phyloP scores from a whole-genome alignment of 2,888 invertebrate genomes.

The Microctonus aethiopoides region DNA sequence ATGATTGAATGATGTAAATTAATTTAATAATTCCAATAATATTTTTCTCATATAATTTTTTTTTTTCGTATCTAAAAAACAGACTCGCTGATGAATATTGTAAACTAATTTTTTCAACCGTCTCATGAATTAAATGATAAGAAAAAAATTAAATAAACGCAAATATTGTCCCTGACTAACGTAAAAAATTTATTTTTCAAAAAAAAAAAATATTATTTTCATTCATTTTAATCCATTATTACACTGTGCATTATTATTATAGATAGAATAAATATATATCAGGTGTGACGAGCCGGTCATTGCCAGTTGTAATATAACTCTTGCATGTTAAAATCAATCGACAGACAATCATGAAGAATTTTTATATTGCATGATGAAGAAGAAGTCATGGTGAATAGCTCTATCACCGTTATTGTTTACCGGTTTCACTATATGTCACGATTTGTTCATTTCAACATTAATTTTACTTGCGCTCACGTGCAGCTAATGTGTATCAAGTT shows the following conservation, averaged over 20 bases:
- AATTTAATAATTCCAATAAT: background rate
- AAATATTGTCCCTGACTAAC: background rate
- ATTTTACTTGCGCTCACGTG: too few relatives aligned
- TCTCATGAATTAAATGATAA: background rate
- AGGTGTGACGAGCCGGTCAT: constrained; percentile 7
- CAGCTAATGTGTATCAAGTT: too few relatives aligned
- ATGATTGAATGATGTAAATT: background rate
- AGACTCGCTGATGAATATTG: background rate
- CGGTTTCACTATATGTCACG: constrained; percentile 35
- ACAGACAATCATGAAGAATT: constrained; percentile 37
- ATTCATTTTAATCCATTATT: background rate
- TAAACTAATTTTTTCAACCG: background rate
- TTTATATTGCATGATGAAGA: constrained; percentile 47
- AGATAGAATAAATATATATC: background rate
- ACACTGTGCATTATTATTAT: background rate
- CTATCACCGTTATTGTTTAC: constrained; percentile 52
- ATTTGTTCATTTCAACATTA: too few relatives aligned
- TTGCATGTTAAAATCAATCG: constrained; percentile 36
- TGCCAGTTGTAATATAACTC: constrained; percentile 2
- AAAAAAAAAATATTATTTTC: background rate
- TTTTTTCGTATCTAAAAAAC: background rate
- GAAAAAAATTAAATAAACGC: background rate
- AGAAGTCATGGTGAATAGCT: constrained; percentile 53
- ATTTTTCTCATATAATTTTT: background rate
- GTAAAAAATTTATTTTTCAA: background rate